Percentiles rank a stretch among this genome's conserved stretches.
Evolutionary conservation across 2,888 invertebrate genomes (phyloP).

Genomic region (Cantharis flavilabris): DNA sequence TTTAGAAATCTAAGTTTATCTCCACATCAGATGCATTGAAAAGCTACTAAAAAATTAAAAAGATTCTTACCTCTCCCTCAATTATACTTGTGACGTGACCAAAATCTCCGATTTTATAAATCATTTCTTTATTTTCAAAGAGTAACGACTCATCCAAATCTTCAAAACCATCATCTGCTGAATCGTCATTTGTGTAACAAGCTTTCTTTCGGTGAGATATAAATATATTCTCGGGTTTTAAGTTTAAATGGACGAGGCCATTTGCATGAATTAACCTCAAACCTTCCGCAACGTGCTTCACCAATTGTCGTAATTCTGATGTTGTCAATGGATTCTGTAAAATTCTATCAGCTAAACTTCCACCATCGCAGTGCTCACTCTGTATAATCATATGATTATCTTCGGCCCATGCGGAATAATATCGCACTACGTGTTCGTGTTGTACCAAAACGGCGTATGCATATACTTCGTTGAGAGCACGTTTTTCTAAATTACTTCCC

Average conservation of each 20-base stretch:
- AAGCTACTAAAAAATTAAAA: neutral
- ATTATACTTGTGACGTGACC: constrained; percentile 88
- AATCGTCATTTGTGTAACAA: constrained; percentile 61
- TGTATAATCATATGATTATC: constrained; percentile 94
- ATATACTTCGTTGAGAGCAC: constrained; percentile 89
- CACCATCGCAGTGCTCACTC: constrained; percentile 91
- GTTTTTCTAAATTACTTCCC: constrained; percentile 77
- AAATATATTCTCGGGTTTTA: constrained; percentile 93
- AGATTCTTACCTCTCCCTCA: constrained; percentile 62
- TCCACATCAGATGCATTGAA: too few species aligned
- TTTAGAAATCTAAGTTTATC: too few species aligned
- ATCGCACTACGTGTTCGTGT: constrained; percentile 91
- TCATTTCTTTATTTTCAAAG: constrained; percentile 66
- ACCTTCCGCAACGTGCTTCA: constrained; percentile 84
- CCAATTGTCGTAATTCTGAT: constrained; percentile 71
- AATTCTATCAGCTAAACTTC: constrained; percentile 52
- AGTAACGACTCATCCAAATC: constrained; percentile 70
- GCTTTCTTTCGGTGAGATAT: constrained; percentile 69
- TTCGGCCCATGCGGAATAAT: constrained; percentile 95
- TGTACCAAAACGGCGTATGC: constrained; percentile 92
- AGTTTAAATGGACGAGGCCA: constrained; percentile 89
- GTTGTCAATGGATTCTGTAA: constrained; percentile 65
- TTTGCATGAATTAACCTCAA: constrained; percentile 86
- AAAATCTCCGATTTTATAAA: constrained; percentile 87
- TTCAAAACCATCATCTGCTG: constrained; percentile 75